phyloP scores from a whole-genome alignment of 2,113 vertebrate genomes.

The Ictidomys tridecemlineatus region DNA sequence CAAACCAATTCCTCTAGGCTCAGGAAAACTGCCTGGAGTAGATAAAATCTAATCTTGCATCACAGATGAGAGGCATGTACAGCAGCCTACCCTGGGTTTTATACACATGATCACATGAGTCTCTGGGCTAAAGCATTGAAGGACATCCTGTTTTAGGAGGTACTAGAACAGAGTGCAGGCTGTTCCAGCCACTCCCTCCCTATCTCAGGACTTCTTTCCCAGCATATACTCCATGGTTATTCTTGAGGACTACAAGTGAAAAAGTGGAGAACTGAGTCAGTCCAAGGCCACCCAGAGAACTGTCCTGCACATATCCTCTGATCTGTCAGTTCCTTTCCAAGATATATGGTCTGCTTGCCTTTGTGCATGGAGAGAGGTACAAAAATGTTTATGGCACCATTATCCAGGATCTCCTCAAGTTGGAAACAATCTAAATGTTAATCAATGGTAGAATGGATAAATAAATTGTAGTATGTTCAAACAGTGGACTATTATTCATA shows the following conservation, averaged over 20 bases:
- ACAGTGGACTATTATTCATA: neutral
- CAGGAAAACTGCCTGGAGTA: neutral
- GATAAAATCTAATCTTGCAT: neutral
- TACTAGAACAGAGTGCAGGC: neutral
- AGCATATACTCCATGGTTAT: neutral
- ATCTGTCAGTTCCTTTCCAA: neutral
- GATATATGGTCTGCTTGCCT: neutral
- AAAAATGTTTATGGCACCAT: neutral
- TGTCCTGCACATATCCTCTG: neutral
- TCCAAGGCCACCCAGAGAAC: neutral
- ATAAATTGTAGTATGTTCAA: constrained; percentile 33
- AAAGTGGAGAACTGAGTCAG: neutral
- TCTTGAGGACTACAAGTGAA: neutral
- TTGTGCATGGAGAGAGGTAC: neutral
- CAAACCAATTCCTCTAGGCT: neutral
- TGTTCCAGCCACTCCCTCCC: neutral
- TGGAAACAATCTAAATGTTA: constrained; percentile 21
- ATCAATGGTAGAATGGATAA: neutral
- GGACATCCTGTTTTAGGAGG: neutral
- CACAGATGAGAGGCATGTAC: neutral
- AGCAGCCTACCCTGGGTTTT: neutral
- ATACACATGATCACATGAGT: neutral
- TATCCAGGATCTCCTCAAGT: neutral
- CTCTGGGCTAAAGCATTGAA: neutral
- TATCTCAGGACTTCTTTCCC: neutral